These are phyloP conservation scores for Sebastes schlegelii DNA, from an alignment of 2,113 vertebrate genomes.

Conservation along the genomic window DNA sequence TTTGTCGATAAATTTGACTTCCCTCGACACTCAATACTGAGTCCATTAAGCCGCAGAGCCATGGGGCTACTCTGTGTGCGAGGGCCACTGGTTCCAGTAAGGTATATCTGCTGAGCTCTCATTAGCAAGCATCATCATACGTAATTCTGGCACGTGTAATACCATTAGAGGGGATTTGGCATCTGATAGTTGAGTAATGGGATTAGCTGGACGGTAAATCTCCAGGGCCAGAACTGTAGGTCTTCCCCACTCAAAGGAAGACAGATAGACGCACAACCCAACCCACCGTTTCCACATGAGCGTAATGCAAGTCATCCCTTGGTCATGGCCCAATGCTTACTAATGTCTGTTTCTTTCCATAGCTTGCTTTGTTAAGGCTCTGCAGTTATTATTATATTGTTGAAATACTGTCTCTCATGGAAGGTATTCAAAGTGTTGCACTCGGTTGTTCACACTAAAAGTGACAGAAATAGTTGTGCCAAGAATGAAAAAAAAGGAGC, in stretches of 20 bases:
- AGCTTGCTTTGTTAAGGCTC: neutral
- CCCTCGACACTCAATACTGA: conserved; percentile 79
- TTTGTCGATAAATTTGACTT: conserved; percentile 80
- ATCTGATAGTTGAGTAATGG: conserved; percentile 89
- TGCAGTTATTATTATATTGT: too few relatives aligned
- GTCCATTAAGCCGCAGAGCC: conserved; percentile 78
- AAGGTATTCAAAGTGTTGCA: neutral
- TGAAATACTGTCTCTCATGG: neutral
- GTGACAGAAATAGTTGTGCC: neutral
- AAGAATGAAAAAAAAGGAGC: neutral
- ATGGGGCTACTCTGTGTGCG: conserved; percentile 55
- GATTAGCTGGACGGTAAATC: conserved; percentile 83
- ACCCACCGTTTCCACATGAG: neutral
- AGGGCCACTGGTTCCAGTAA: conserved; percentile 78
- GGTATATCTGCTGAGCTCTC: conserved; percentile 77
- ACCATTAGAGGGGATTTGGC: conserved; percentile 88
- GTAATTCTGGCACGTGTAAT: conserved; percentile 85
- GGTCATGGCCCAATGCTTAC: conserved; percentile 12
- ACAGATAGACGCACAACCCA: conserved; percentile 24
- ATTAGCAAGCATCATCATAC: conserved; percentile 81
- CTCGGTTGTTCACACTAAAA: neutral
- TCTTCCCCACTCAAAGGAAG: conserved; percentile 64
- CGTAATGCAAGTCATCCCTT: conserved; percentile 28
- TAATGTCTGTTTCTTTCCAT: neutral
- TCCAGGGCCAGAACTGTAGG: conserved; percentile 62